These are phyloP conservation scores for Labeo catla DNA, from an alignment of 2,113 vertebrate genomes.

Conservation along the genomic window DNA sequence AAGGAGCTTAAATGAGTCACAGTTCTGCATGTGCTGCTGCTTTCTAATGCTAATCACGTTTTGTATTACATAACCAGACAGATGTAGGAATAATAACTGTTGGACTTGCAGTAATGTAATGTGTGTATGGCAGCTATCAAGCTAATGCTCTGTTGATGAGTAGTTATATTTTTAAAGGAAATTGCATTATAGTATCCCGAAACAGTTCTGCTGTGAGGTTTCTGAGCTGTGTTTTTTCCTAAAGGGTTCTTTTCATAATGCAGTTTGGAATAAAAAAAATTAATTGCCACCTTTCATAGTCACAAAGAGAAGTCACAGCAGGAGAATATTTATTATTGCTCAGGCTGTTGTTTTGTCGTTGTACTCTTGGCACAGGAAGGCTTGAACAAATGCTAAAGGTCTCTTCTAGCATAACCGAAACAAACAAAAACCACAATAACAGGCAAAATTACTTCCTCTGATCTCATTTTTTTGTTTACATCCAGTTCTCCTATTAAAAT, in stretches of 20 bases:
- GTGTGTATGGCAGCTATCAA: background rate
- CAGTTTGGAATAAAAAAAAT: background rate
- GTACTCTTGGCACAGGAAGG: conserved; percentile 49
- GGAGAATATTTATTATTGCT: conserved; percentile 47
- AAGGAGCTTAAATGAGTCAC: conserved; percentile 36
- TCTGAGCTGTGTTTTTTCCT: background rate
- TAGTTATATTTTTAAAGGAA: too few relatives aligned
- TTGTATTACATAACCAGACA: conserved; percentile 34
- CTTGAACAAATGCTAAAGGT: conserved; percentile 48
- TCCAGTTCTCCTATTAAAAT: background rate
- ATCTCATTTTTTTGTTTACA: conserved; percentile 32
- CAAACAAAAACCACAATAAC: conserved; percentile 41
- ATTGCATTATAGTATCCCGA: background rate
- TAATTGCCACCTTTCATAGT: background rate
- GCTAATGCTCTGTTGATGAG: conserved; percentile 9
- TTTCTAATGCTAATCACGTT: conserved; percentile 34
- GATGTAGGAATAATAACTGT: conserved; percentile 3
- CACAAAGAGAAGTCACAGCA: background rate
- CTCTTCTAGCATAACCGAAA: conserved; percentile 37
- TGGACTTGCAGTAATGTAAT: background rate
- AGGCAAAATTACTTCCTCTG: conserved; percentile 3
- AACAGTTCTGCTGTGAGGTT: background rate
- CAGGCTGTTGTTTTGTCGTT: conserved; percentile 19
- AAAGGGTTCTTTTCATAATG: background rate
- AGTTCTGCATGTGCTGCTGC: conserved; percentile 29